Base-by-base conservation (phyloP, 37 sponge, comb jelly and placozoan genomes). In the Theonella swinhoei region DNA sequence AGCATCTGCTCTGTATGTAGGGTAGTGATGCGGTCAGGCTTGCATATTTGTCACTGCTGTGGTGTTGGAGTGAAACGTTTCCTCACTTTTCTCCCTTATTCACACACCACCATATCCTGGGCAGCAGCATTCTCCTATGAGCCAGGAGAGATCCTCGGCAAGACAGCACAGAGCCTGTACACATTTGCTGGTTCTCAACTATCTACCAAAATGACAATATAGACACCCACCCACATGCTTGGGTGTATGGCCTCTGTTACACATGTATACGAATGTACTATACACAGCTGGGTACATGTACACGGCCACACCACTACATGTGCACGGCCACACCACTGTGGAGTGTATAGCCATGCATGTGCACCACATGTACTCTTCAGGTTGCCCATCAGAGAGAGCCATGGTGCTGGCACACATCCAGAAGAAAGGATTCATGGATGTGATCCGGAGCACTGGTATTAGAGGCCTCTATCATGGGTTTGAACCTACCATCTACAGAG, bases 321-420 rank as follows among this genome's bases (percentile, higher is more conserved):
- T n/a, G n/a, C n/a, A n/a, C n/a, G n/a, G n/a, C n/a, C n/a, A n/a
- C n/a, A n/a, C n/a, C n/a, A n/a, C n/a, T n/a, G n/a, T n/a, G n/a
- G n/a, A n/a, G n/a, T n/a, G n/a, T n/a, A n/a, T n/a, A n/a, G n/a
- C n/a, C n/a, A n/a, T n/a, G n/a, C n/a, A n/a, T n/a, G n/a, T n/a
- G n/a, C n/a, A n/a, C n/a, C n/a, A n/a, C n/a, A n/a, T n/a, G n/a
- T n/a, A n/a, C n/a, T 3, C 39, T n/a, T 0, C 79, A 89, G 89
- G 93, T 17, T 94, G 97, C 67, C 97, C 97, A 11, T 94, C 97
- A 34, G 97, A 96, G 42, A 76, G 93, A 9, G 78, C 89, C 25
- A 94, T 94, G 94, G 95, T 96, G 1, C 71, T 89, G 39, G 97
- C 97, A 32, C 88, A 89, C 75, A 88, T 93, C 39, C 77, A 79